Evolutionary conservation across 2,113 vertebrate species (phyloP), one percentile per base, ranked within the genome.

Genomic region (Phoxinus phoxinus): DNA sequence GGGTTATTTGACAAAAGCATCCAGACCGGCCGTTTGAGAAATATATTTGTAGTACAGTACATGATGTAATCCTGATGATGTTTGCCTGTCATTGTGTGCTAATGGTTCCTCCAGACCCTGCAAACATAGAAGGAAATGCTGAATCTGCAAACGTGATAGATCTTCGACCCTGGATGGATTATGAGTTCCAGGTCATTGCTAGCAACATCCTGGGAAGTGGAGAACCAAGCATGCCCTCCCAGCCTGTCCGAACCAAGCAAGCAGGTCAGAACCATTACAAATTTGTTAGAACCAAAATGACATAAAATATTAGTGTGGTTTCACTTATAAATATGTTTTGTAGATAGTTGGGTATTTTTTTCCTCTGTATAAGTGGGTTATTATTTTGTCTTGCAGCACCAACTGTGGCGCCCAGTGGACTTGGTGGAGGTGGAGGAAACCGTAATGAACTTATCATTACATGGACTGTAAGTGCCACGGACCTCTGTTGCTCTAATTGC

Each of bases 151-250:
- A 93, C 83, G 96, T 99, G 84, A 92, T 95, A 30, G 97, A 96
- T 61, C 95, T 99, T 74, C 95, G 96, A 3, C 97, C 97, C 1
- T 99, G 98, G 98, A 98, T 97, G 96, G 97, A 99, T 90, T 99
- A 99, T 0, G 94, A 98, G 87, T 99, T 99, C 87, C 96, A 97
- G 61, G 96, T 99, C 84, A 81, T 96, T 0, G 98, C 98, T 30
- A 99, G 96, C 91, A 99, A 99, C 93, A 99, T 99, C 79, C 92
- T 99, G 89, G 98, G 97, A 80, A 95, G 95, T 0, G 97, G 98
- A 65, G 97, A 99, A 86, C 96, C 97, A 53, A 99, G 98, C 83
- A 92, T 96, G 81, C 95, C 98, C 41, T 99, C 97, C 75, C 95
- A 94, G 81, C 94, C 91, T 41, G 93, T 98, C 87, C 96, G 96